These are phyloP conservation scores for Halcyon chelicuti DNA, from an alignment of 2,797 vertebrate genomes.

Conservation along the genomic window DNA sequence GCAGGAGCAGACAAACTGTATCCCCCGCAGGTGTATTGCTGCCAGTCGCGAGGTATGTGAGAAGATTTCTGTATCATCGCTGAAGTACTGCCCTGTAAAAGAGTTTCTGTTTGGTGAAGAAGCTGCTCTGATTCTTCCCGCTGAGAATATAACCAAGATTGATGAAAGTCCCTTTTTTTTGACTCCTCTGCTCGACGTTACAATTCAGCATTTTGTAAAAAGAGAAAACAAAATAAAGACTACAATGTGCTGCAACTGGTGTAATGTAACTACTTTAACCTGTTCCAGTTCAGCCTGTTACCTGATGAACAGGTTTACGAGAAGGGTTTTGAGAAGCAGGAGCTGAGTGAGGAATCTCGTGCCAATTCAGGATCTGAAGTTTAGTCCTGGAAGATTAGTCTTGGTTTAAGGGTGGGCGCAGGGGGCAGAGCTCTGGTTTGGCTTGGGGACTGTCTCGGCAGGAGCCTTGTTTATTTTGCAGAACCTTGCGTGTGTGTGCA, in stretches of 20 bases:
- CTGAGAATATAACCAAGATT: neutral
- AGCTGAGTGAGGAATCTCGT: neutral
- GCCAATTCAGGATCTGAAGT: neutral
- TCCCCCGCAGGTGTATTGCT: neutral
- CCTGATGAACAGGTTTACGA: neutral
- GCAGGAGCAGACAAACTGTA: neutral
- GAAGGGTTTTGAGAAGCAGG: neutral
- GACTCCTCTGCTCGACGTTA: neutral
- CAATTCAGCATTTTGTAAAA: neutral
- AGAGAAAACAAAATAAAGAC: neutral
- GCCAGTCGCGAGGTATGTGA: neutral
- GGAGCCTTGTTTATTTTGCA: neutral
- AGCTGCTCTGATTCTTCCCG: neutral
- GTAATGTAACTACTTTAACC: neutral
- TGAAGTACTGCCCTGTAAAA: neutral
- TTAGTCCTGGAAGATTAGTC: neutral
- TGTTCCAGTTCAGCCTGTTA: neutral
- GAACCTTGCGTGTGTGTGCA: fast-evolving
- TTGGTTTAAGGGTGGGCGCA: neutral
- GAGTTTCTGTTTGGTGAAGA: neutral
- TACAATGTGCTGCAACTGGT: neutral
- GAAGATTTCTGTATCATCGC: neutral
- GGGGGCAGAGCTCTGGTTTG: neutral
- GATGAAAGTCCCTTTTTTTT: neutral
- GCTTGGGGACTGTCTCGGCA: neutral